Base-by-base conservation (phyloP, 2,113 vertebrate species). In the Machaerirhynchus nigripectus region DNA sequence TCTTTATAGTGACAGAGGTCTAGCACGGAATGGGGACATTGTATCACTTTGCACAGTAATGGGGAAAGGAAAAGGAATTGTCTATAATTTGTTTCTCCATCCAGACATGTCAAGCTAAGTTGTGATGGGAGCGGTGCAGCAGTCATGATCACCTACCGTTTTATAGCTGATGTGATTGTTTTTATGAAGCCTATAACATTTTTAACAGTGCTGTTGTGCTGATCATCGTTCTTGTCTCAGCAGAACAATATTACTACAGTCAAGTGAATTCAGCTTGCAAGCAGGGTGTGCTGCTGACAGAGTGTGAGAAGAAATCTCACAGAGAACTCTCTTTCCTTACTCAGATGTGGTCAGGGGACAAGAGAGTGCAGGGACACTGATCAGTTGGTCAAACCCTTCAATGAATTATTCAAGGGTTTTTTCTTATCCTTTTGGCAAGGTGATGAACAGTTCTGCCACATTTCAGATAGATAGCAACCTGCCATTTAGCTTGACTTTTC, bases 161-260 rank as follows among this genome's bases (percentile, higher is more conserved):
- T 98, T 97, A 97, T 97, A 96, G 97, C 92, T 86, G 94, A 97
- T 97, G 88, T 93, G 97, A 98, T 97, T 97, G 95, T 96, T 98
- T 98, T 98, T 98, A 98, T 97, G 97, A 97, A 95, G 94, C 69
- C 96, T 96, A 77, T 98, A 97, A 97, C 18, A 31, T 95, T 97
- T 97, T 95, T 97, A 98, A 98, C 37, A 22, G 86, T 69, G 57
- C 95, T 70, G 91, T 96, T 96, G 61, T 97, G 97, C 94, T 95
- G 94, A 97, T 97, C 95, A 67, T 73, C 1, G 78, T 90, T 97
- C 91, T 97, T 95, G 89, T 97, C 96, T 98, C 95, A 97, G 97
- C 94, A 95, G 97, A 97, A 93, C 95, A 94, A 64, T 95, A 96
- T 96, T 95, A 89, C 90, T 90, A 93, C 76, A 95, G 90, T 96